Percentiles rank a stretch among this genome's conserved stretches.
Conservation (phyloP, 2,888 invertebrate genomes). For the Drepanosiphum platanoidis region DNA sequence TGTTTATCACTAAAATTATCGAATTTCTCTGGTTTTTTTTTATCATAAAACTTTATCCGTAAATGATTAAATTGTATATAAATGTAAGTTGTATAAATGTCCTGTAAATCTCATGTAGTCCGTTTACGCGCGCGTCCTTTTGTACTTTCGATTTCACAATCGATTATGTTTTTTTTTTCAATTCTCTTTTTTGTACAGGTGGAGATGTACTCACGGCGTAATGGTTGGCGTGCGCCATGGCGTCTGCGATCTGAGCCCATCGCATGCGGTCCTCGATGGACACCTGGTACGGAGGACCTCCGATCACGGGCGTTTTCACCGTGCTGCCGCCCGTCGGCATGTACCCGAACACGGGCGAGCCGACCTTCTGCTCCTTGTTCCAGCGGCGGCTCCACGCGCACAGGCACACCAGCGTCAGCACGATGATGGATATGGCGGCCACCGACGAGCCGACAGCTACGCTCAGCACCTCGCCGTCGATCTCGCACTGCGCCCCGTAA, state of each 20-base stretch:
- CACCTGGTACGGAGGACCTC: constrained; percentile 82
- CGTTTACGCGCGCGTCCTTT: too few relatives aligned
- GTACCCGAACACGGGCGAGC: constrained; percentile 86
- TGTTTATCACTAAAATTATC: too few relatives aligned
- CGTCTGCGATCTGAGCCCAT: constrained; percentile 91
- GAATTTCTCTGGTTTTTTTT: too few relatives aligned
- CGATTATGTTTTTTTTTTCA: too few relatives aligned
- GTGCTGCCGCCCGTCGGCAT: constrained; percentile 79
- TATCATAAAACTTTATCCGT: too few relatives aligned
- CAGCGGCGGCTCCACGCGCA: constrained; percentile 94
- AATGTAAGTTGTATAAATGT: too few relatives aligned
- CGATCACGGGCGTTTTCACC: constrained; percentile 77
- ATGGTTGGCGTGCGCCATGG: constrained; percentile 85
- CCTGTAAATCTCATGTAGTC: too few relatives aligned
- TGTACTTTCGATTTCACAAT: too few relatives aligned
- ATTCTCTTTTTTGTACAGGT: too few relatives aligned
- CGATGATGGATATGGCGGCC: constrained; percentile 88
- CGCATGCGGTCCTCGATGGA: constrained; percentile 82
- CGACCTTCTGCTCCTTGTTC: constrained; percentile 86
- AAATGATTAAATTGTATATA: too few relatives aligned
- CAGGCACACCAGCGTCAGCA: constrained; percentile 84
- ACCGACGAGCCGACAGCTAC: constrained; percentile 91
- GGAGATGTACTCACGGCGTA: constrained; percentile 75
- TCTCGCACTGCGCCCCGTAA: constrained; percentile 88
- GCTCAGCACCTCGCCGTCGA: constrained; percentile 90